A percentile compares a stretch with the other conserved stretches of the same genome.
phyloP scores from a whole-genome alignment of 1,140 invertebrate species.

The Whitmania pigra region DNA sequence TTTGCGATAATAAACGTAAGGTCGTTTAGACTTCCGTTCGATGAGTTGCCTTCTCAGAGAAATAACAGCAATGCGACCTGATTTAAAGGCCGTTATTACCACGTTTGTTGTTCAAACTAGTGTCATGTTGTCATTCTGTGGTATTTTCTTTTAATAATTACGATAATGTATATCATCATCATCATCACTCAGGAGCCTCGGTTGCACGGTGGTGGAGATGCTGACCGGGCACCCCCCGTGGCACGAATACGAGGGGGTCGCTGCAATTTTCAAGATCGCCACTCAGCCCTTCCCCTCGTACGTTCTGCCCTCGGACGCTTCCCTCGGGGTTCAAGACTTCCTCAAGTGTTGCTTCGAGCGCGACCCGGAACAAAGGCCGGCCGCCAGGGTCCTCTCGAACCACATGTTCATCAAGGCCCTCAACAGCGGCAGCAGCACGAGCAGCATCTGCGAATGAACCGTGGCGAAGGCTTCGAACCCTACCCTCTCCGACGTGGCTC shows the following conservation, averaged over 20 bases:
- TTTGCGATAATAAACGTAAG: no score
- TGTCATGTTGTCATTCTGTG: no score
- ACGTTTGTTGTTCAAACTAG: no score
- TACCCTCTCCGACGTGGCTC: no score
- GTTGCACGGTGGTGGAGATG: slow-evolving; percentile 42
- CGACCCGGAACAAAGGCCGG: slow-evolving; percentile 31
- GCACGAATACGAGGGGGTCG: slow-evolving; percentile 38
- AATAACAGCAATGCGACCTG: no score
- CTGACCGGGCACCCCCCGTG: slow-evolving; percentile 39
- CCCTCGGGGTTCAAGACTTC: slow-evolving; percentile 33
- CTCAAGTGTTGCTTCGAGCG: slow-evolving; percentile 33
- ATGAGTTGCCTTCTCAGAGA: no score
- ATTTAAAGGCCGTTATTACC: no score
- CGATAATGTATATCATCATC: no score
- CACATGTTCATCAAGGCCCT: slow-evolving; percentile 31
- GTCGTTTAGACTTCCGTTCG: no score
- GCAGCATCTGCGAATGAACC: no score
- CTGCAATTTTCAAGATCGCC: slow-evolving; percentile 42
- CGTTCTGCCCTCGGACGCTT: slow-evolving; percentile 31
- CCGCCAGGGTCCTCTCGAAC: slow-evolving; percentile 35
- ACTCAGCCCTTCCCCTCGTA: slow-evolving; percentile 37
- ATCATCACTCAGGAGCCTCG: slow-evolving; percentile 36
- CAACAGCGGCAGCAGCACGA: neutral
- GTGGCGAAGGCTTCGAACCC: no score
- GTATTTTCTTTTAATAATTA: no score